Evolutionary conservation across 2,113 vertebrate species (phyloP).

Genomic region (Gulo gulo): DNA sequence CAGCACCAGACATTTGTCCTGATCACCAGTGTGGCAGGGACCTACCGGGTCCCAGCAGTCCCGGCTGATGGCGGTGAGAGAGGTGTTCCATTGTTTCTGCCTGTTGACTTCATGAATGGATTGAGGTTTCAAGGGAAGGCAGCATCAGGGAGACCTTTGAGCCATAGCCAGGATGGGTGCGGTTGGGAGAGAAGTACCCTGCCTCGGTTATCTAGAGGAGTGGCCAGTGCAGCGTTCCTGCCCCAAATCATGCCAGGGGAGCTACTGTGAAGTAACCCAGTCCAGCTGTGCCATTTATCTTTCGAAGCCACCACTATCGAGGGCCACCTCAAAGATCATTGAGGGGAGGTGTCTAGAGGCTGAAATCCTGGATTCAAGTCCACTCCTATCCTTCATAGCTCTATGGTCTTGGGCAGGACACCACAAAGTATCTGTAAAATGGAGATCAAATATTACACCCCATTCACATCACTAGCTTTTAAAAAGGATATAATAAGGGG

Average conservation of each 20-base stretch:
- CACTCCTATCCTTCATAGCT: not conserved
- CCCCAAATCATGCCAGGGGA: not conserved
- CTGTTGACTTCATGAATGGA: not conserved
- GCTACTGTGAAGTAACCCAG: not conserved
- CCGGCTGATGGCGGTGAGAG: not conserved
- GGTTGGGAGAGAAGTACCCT: not conserved
- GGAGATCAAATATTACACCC: not conserved
- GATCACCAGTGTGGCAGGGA: not conserved
- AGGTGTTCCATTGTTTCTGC: not conserved
- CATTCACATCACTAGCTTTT: not conserved
- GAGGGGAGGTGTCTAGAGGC: not conserved
- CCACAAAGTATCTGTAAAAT: not conserved
- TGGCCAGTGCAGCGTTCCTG: not conserved
- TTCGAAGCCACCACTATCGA: not conserved
- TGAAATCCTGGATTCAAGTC: not conserved
- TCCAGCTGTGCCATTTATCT: not conserved
- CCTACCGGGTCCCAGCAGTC: not conserved
- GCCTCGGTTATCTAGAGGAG: not conserved
- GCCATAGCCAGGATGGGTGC: not conserved
- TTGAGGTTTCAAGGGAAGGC: conserved; percentile 22
- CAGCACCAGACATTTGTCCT: not conserved
- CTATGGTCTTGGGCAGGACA: not conserved
- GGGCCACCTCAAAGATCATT: not conserved
- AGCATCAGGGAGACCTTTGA: not conserved
- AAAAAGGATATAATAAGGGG: not conserved